Evolutionary conservation across 2,888 invertebrate genomes (phyloP).

Genomic region (Cabera pusaria): DNA sequence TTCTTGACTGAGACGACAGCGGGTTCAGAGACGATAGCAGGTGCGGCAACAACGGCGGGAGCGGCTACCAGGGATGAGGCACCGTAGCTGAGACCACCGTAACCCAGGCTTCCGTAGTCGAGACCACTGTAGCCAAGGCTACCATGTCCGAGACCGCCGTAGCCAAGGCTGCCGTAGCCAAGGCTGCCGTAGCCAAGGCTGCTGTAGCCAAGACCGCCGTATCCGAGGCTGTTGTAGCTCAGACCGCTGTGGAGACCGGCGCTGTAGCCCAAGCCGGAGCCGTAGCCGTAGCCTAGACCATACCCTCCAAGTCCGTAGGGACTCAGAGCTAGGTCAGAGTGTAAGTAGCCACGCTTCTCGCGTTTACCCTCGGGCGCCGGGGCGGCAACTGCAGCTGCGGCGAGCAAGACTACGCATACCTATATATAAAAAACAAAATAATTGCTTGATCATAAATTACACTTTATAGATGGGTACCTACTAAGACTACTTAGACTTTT

Average conservation of each 20-base stretch:
- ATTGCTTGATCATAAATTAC: background rate
- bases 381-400: slow-evolving; percentile 39
- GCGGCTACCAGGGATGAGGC: slow-evolving; percentile 20
- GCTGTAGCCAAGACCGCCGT: slow-evolving; percentile 23
- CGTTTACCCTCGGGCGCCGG: slow-evolving; percentile 42
- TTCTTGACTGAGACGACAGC: slow-evolving; percentile 44
- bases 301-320: slow-evolving; percentile 9
- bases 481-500: too few relatives aligned
- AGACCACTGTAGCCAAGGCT: slow-evolving; percentile 20
- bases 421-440: too few relatives aligned
- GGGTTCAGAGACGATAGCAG: slow-evolving; percentile 32
- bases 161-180: slow-evolving; percentile 25
- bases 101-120: slow-evolving; percentile 16
- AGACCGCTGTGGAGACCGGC: slow-evolving; percentile 21
- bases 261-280: slow-evolving; percentile 24
- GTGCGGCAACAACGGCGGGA: slow-evolving; percentile 35
- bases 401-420: slow-evolving; percentile 44
- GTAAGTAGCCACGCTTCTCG: slow-evolving; percentile 43
- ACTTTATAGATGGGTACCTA: too few relatives aligned
- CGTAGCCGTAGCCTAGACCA: slow-evolving; percentile 29
- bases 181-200: slow-evolving; percentile 26
- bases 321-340: slow-evolving; percentile 17
- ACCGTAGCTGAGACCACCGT: slow-evolving; percentile 5
- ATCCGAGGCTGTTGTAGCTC: slow-evolving; percentile 14
- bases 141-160: slow-evolving; percentile 19